Base-by-base conservation (phyloP, 1,140 invertebrate genomes). In the Sarcophaga bullata region DNA sequence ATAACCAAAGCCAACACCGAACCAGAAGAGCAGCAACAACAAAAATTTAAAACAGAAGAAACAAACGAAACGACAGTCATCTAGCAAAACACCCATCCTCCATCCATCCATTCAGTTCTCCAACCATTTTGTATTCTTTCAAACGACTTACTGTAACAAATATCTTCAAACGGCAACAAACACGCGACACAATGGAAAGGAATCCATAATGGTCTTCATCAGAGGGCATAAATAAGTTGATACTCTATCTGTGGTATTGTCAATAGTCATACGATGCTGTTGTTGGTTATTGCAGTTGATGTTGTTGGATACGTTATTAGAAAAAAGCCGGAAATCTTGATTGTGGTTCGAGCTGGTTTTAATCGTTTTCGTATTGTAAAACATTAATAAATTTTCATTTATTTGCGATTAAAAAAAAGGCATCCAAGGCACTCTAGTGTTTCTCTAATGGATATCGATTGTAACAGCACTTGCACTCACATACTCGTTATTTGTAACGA, bases 331-430 rank as follows among this genome's bases (percentile, higher is more conserved):
- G 47, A 49, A 52, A 82, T 82, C n/a, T 50, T 37, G 73, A 72
- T 80, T 80, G 47, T 58, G 81, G 80, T 83, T 83, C 50, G 75
- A 81, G 73, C 81, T 46, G 19, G 80, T 83, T 83, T 83, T 83
- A 83, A 83, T 83, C 82, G 82, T 81, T 83, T 83, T 83, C 82
- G 82, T 80, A 83, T n/a, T 81, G 80, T 81, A 73, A 78, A 83
- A 83, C 80, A 83, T 83, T 83, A 81, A 83, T 83, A 83, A 83
- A 83, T 81, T 83, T 83, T 54, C 82, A 83, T 72, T 81, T 78
- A 72, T 17, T 37, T 37, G 25, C 25, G 25, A 46, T n/a, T 25
- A 25, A 68, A 68, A 15, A 7, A 15, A 58, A 62, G 9, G 62
- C 17, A 6, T 25, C 19, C 17, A 6, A 19, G 9, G 62, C 25